phyloP scores from a whole-genome alignment of 1,140 invertebrate species.

The Schlechtendalia chinensis region DNA sequence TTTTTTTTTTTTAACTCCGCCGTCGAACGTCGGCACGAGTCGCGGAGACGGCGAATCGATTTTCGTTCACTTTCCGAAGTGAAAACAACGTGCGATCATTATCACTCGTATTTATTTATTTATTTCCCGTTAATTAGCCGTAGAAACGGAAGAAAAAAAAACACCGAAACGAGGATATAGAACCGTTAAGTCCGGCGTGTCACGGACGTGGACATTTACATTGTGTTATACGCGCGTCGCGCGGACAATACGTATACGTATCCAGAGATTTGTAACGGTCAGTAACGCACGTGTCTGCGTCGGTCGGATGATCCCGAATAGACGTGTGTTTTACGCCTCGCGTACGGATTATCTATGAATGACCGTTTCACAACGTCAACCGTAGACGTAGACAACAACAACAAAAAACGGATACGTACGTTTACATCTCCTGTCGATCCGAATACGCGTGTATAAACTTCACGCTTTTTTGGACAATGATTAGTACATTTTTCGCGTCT shows the following conservation, averaged over 20 bases:
- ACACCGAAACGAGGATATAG: neutral
- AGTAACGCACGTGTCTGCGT: neutral
- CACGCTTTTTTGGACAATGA: conserved; percentile 32
- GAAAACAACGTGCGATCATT: neutral
- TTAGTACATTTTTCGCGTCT: neutral
- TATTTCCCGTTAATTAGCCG: neutral
- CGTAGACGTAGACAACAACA: no score
- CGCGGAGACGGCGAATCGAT: neutral
- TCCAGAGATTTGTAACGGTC: conserved; percentile 8
- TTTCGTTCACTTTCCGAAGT: conserved; percentile 4
- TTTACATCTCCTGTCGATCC: neutral
- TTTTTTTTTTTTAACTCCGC: neutral
- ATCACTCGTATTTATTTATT: neutral
- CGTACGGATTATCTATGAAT: neutral
- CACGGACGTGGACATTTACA: no score
- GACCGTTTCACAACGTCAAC: neutral
- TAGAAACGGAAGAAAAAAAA: neutral
- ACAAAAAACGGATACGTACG: no score
- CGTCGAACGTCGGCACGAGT: neutral
- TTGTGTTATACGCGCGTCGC: no score
- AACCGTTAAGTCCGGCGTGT: neutral
- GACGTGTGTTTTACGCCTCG: neutral
- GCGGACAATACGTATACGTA: neutral
- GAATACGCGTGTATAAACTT: neutral
- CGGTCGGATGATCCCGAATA: neutral